These are phyloP conservation scores for Drosophila ananassae DNA, from an alignment of 1,140 invertebrate genomes.

Conservation along the genomic window DNA sequence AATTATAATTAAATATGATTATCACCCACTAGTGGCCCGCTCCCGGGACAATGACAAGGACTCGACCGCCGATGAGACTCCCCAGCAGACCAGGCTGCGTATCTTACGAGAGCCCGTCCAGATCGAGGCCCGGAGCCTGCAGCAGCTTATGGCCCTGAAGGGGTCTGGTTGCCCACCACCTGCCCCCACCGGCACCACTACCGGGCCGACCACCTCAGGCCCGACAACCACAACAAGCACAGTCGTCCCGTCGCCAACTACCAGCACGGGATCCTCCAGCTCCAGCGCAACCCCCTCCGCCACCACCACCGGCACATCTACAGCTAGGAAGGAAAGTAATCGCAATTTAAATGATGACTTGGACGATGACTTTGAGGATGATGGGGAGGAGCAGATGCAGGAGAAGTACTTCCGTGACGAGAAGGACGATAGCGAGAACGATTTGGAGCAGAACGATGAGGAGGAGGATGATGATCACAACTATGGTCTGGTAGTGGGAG, in stretches of 20 bases:
- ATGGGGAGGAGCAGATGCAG: conserved; percentile 6
- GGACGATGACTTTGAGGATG: neutral
- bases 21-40: conserved; percentile 22
- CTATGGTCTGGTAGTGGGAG: neutral
- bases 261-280: neutral
- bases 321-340: neutral
- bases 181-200: neutral
- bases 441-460: conserved; percentile 2
- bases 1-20: neutral
- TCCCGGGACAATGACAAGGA: conserved; percentile 10
- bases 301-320: rapidly evolving
- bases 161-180: conserved; percentile 5
- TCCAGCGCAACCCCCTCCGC: rapidly evolving
- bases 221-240: neutral
- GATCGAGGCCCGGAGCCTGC: conserved; percentile 38
- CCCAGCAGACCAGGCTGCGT: conserved; percentile 12
- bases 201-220: neutral
- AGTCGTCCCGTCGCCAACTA: neutral
- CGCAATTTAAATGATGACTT: neutral
- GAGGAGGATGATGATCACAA: conserved; percentile 13
- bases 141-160: conserved; percentile 34
- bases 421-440: neutral
- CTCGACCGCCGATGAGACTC: neutral
- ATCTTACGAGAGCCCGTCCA: conserved; percentile 23
- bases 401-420: conserved; percentile 31